Evolutionary conservation across 2,113 vertebrate genomes (phyloP).

Genomic region (Noctilio leporinus): DNA sequence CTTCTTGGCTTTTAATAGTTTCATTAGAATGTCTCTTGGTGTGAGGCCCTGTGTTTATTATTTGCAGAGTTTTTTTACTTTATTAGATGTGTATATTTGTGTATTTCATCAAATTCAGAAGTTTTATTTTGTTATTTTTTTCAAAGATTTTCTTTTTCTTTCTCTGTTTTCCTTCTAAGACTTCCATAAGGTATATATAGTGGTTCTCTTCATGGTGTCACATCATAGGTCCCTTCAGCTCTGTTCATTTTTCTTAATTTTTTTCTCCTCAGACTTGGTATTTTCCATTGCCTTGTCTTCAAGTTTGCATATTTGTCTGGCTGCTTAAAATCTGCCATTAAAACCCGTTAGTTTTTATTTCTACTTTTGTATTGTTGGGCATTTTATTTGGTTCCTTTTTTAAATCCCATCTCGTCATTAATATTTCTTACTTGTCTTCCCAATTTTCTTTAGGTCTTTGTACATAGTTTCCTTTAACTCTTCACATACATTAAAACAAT

Average conservation of each 20-base stretch:
- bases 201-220: background rate
- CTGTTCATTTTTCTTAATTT: background rate
- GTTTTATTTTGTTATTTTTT: background rate
- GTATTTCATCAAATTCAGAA: background rate
- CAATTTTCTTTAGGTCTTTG: background rate
- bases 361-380: background rate
- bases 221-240: background rate
- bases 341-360: background rate
- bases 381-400: background rate
- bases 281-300: background rate
- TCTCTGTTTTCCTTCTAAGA: background rate
- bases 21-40: background rate
- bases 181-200: background rate
- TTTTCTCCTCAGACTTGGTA: background rate
- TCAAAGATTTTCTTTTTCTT: background rate
- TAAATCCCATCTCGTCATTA: background rate
- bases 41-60: background rate
- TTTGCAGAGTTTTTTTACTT: background rate
- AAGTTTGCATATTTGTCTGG: background rate
- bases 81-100: background rate
- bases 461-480: background rate
- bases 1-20: background rate
- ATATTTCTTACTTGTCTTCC: background rate
- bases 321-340: background rate
- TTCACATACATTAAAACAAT: background rate